A percentile compares a stretch with the other conserved stretches of the same genome.
These are phyloP conservation scores for Ferrisia virgata DNA, from an alignment of 2,888 invertebrate genomes.

Conservation along the genomic window DNA sequence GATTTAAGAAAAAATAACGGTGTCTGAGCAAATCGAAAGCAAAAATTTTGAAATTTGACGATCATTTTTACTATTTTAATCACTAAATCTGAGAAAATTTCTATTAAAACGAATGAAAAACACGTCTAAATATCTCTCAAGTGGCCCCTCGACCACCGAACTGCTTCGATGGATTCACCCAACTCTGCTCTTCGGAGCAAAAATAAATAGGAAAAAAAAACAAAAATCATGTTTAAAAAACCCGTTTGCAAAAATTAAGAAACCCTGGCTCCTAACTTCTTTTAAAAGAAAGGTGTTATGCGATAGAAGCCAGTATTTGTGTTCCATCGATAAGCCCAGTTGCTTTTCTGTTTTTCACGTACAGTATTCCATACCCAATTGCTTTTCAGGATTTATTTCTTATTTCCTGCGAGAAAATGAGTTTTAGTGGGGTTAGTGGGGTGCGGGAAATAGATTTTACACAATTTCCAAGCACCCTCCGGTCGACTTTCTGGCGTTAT, in stretches of 20 bases:
- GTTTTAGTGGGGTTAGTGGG: not conserved
- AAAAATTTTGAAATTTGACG: too few relatives aligned
- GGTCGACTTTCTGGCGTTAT: slow-evolving; percentile 16
- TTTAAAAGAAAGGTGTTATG: not conserved
- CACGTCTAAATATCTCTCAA: too few relatives aligned
- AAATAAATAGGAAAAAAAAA: not conserved
- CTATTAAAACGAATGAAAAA: too few relatives aligned
- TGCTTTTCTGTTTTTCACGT: slow-evolving; percentile 31
- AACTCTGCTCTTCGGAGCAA: too few relatives aligned
- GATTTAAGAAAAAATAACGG: too few relatives aligned
- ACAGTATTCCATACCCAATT: slow-evolving; percentile 10
- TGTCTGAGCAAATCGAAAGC: too few relatives aligned
- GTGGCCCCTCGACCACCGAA: too few relatives aligned
- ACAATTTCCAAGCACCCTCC: slow-evolving; percentile 20
- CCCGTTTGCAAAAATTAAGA: not conserved
- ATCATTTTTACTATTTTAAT: too few relatives aligned
- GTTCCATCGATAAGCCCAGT: slow-evolving; percentile 31
- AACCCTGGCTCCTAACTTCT: slow-evolving; percentile 30
- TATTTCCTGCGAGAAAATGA: slow-evolving; percentile 33
- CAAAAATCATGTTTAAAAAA: not conserved
- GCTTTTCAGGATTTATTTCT: slow-evolving; percentile 29
- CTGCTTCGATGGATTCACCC: too few relatives aligned
- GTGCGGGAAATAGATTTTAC: slow-evolving; percentile 16
- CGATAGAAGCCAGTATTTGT: slow-evolving; percentile 31
- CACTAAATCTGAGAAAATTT: too few relatives aligned